These are phyloP conservation scores for Drosophila mojavensis DNA, from an alignment of 1,140 invertebrate genomes.

Conservation along the genomic window DNA sequence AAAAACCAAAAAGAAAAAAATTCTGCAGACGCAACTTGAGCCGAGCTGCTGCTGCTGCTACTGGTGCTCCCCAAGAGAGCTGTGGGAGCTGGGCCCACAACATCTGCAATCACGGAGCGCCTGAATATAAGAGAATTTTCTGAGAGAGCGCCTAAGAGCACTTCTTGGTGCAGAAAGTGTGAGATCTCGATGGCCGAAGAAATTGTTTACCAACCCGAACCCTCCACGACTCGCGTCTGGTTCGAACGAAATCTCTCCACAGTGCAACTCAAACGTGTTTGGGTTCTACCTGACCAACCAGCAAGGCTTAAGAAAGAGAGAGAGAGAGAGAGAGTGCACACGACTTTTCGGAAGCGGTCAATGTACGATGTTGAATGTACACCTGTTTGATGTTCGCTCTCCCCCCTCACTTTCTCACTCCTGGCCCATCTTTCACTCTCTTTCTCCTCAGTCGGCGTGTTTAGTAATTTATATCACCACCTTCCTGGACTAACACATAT, in stretches of 20 bases:
- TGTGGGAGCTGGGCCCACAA: too few relatives aligned
- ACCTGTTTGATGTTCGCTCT: conserved; percentile 45
- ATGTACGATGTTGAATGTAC: conserved; percentile 68
- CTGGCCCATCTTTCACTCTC: not conserved
- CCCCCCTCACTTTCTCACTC: too few relatives aligned
- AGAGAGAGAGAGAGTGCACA: not conserved
- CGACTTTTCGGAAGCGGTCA: conserved; percentile 52
- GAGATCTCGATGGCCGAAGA: conserved; percentile 52
- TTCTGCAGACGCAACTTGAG: conserved; percentile 57
- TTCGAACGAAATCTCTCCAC: conserved; percentile 48
- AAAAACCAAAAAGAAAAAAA: conserved; percentile 40
- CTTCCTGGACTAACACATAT: conserved; percentile 19
- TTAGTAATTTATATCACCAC: conserved; percentile 37
- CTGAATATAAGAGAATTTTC: conserved; percentile 9
- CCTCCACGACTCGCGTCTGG: not conserved
- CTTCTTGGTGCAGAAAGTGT: conserved; percentile 44
- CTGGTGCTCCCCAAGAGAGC: conserved; percentile 4
- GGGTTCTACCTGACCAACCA: conserved; percentile 18
- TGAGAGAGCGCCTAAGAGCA: conserved; percentile 9
- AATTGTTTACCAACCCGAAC: conserved; percentile 59
- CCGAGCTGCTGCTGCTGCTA: conserved; percentile 14
- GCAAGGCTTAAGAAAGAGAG: conserved; percentile 28
- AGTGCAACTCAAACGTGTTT: conserved; percentile 61
- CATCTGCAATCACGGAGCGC: not conserved
- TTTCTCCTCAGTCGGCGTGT: conserved; percentile 23